Evolutionary conservation across 2,113 vertebrate species (phyloP).

Genomic region (Chaetorhynchus papuensis): DNA sequence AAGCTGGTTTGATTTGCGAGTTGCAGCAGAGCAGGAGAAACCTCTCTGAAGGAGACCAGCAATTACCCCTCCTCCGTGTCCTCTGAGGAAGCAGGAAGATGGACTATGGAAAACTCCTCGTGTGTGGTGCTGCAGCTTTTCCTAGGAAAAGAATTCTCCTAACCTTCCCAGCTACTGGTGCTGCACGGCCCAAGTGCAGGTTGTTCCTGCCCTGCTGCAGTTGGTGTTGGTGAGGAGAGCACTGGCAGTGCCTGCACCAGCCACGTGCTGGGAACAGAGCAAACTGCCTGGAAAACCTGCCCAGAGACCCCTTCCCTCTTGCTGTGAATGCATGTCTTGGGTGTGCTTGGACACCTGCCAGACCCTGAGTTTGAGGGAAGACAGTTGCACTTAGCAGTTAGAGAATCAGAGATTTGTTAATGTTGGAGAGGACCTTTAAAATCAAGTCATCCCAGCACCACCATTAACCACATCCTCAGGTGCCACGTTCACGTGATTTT

Average conservation of each 20-base stretch:
- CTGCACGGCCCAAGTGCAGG: background rate
- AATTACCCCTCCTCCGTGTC: background rate
- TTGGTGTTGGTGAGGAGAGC: background rate
- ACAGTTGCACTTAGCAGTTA: background rate
- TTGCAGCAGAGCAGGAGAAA: background rate
- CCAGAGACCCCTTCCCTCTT: background rate
- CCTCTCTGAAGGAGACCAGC: background rate
- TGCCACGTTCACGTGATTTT: background rate
- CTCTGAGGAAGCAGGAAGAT: background rate
- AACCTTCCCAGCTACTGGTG: background rate
- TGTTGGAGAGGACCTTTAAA: background rate
- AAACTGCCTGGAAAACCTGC: background rate
- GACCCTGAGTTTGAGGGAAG: background rate
- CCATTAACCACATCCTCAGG: background rate
- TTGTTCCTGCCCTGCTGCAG: background rate
- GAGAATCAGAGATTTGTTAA: too few relatives aligned
- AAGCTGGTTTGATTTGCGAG: background rate
- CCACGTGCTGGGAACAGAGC: background rate
- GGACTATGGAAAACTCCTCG: background rate
- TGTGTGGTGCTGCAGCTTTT: background rate
- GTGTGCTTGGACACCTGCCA: background rate
- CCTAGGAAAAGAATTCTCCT: background rate
- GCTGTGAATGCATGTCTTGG: too few relatives aligned
- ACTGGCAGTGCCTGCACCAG: background rate
- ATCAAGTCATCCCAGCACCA: background rate